A percentile compares a stretch with the other conserved stretches of the same genome.
Evolutionary conservation across 2,797 vertebrate species (phyloP).

Genomic region (Argyrosomus regius): DNA sequence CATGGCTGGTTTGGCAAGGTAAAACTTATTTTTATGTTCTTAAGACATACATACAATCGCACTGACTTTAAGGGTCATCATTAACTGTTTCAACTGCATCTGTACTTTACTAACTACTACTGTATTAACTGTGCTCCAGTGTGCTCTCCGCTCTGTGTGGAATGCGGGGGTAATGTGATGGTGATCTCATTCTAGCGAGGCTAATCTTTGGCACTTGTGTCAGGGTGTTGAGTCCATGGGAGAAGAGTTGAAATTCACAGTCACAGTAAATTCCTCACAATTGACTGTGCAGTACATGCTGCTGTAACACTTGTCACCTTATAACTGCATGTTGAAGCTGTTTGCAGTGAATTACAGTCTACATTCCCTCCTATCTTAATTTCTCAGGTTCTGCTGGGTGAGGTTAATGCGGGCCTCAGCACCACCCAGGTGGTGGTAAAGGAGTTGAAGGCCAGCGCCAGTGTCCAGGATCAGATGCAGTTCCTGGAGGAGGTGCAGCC

Average conservation of each 20-base stretch:
- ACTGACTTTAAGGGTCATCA: neutral
- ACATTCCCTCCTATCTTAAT: neutral
- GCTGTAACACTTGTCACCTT: neutral
- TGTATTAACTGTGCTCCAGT: conserved; percentile 11
- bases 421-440: conserved; percentile 96
- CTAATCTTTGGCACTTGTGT: conserved; percentile 55
- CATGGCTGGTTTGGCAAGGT: conserved; percentile 98
- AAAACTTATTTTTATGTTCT: conserved; percentile 59
- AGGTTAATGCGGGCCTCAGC: conserved; percentile 92
- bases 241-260: conserved; percentile 48
- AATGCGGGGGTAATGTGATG: conserved; percentile 66
- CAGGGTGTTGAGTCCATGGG: conserved; percentile 38
- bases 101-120: neutral
- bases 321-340: neutral
- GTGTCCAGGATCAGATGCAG: conserved; percentile 95
- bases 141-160: conserved; percentile 34
- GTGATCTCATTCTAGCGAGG: conserved; percentile 55
- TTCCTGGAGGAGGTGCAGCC: conserved; percentile 96
- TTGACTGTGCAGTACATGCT: conserved; percentile 29
- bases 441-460: conserved; percentile 94
- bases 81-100: conserved; percentile 7
- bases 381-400: conserved; percentile 93
- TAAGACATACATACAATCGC: neutral
- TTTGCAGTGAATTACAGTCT: neutral
- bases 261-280: conserved; percentile 54